These are phyloP conservation scores for Eonycteris spelaea DNA, from an alignment of 2,113 vertebrate genomes.

Conservation along the genomic window DNA sequence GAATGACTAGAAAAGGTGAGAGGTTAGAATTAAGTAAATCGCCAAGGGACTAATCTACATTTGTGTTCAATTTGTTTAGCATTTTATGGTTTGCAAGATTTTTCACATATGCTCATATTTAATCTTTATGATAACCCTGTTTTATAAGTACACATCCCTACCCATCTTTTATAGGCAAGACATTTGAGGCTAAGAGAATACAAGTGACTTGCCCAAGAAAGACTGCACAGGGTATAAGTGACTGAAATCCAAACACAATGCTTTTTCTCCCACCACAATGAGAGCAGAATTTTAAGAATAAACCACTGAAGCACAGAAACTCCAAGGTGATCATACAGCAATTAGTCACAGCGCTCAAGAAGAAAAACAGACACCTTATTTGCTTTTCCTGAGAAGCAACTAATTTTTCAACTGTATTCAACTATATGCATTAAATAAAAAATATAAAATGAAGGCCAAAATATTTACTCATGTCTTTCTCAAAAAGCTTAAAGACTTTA, in stretches of 20 bases:
- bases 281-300: not conserved
- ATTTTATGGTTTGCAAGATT: not conserved
- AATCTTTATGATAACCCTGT: not conserved
- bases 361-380: not conserved
- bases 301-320: not conserved
- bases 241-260: not conserved
- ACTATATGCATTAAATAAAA: not conserved
- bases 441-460: not conserved
- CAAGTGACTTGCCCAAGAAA: not conserved
- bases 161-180: not conserved
- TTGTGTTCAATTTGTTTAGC: not conserved
- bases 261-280: not conserved
- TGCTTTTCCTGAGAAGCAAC: constrained; percentile 5
- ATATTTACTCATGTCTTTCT: not conserved
- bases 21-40: not conserved
- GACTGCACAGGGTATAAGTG: not conserved
- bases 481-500: not conserved
- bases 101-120: not conserved
- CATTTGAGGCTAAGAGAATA: not conserved
- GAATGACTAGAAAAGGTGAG: not conserved
- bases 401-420: not conserved
- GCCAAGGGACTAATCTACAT: not conserved
- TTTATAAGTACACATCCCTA: not conserved
- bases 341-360: not conserved
- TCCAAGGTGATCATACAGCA: not conserved